A percentile compares a stretch with the other conserved stretches of the same genome.
Evolutionary conservation across 1,140 invertebrate genomes (phyloP).

Genomic region (Ceratosolen solmsi): DNA sequence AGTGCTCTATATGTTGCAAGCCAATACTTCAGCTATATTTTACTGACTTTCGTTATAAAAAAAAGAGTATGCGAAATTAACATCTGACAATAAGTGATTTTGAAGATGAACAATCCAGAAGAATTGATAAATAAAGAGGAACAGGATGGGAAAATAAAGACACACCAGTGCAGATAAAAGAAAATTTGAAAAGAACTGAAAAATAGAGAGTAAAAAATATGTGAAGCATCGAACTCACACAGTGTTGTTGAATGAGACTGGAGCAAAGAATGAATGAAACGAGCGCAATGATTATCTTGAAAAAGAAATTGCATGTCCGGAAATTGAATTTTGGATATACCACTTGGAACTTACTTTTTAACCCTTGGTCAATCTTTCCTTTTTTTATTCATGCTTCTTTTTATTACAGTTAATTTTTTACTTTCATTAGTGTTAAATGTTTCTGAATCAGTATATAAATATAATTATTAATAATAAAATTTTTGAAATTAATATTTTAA

Average conservation of each 20-base stretch:
- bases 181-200: too few relatives aligned
- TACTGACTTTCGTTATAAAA: too few relatives aligned
- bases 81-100: constrained; percentile 3
- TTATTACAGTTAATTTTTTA: background rate
- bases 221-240: too few relatives aligned
- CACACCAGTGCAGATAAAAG: background rate
- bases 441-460: too few relatives aligned
- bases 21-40: too few relatives aligned
- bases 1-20: too few relatives aligned
- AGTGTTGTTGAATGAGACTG: background rate
- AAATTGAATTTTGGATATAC: constrained; percentile 38
- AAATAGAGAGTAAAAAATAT: too few relatives aligned
- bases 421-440: background rate
- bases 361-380: background rate
- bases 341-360: background rate
- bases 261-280: constrained; percentile 10
- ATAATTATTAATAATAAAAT: too few relatives aligned
- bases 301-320: constrained; percentile 53
- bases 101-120: background rate
- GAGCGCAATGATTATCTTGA: background rate
- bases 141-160: constrained; percentile 15
- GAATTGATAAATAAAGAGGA: constrained; percentile 26
- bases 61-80: background rate
- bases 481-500: too few relatives aligned
- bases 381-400: constrained; percentile 17